These are phyloP conservation scores for Mizuhopecten yessoensis DNA, from an alignment of 1,140 invertebrate species.

Conservation along the genomic window DNA sequence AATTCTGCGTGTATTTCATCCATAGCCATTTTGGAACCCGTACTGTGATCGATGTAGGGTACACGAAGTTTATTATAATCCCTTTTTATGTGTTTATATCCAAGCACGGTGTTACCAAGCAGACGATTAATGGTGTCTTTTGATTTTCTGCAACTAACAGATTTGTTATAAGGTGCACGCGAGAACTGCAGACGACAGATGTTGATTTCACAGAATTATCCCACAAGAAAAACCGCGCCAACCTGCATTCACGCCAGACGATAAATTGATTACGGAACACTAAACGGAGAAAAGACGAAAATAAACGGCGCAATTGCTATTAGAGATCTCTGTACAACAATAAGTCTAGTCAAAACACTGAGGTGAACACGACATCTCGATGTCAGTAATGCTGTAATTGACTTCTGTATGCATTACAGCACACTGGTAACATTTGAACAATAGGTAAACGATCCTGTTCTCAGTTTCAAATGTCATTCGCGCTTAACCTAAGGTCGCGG, in stretches of 20 bases:
- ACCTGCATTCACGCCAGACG: not conserved
- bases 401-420: not conserved
- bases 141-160: not conserved
- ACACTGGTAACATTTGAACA: not conserved
- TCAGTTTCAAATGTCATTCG: not conserved
- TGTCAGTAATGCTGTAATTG: not conserved
- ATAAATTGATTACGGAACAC: not conserved
- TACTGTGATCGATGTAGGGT: not conserved
- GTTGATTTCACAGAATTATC: conserved; percentile 7
- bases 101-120: not conserved
- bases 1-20: conserved; percentile 68
- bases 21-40: conserved; percentile 53
- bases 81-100: not conserved
- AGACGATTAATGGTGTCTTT: not conserved
- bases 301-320: not conserved
- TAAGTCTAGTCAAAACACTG: not conserved
- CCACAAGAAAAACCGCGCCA: conserved; percentile 2
- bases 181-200: conserved; percentile 19
- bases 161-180: conserved; percentile 14
- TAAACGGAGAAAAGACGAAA: not conserved
- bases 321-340: not conserved
- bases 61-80: not conserved
- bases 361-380: not conserved
- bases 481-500: not conserved
- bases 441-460: not conserved